Evolutionary conservation across 2,113 vertebrate species (phyloP).

Genomic region (Alectura lathami): DNA sequence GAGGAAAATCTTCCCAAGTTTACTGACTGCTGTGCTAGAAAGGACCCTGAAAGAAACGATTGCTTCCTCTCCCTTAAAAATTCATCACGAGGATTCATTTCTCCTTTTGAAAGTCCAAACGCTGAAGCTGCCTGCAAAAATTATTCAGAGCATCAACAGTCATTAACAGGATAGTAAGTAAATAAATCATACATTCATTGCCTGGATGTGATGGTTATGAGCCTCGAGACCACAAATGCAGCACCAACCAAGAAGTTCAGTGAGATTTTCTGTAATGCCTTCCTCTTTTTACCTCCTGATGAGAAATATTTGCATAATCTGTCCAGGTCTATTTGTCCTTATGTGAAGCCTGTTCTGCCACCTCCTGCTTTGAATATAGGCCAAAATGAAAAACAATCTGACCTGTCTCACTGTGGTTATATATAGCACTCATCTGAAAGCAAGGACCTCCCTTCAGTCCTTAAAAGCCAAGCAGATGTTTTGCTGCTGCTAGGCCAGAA

Average conservation of each 20-base stretch:
- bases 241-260: too few species aligned
- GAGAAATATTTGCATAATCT: fast-evolving
- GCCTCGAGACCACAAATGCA: neutral
- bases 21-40: conserved; percentile 55
- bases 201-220: fast-evolving
- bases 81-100: neutral
- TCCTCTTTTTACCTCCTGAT: fast-evolving
- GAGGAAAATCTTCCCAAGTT: conserved; percentile 13
- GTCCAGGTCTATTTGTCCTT: neutral
- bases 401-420: fast-evolving
- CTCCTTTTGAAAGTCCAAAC: conserved; percentile 21
- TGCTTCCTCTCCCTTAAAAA: conserved; percentile 66
- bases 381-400: neutral
- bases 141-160: conserved; percentile 17
- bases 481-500: neutral
- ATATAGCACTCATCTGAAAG: neutral
- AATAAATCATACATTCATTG: fast-evolving
- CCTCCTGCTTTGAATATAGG: neutral
- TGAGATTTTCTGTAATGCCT: neutral
- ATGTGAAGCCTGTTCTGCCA: neutral
- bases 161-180: conserved; percentile 43
- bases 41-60: conserved; percentile 14
- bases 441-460: neutral
- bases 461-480: neutral
- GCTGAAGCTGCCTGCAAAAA: conserved; percentile 38